Evolutionary conservation across 37 sponge, comb jelly and placozoan genomes (phyloP).

Genomic region (Eunapius fragilis): DNA sequence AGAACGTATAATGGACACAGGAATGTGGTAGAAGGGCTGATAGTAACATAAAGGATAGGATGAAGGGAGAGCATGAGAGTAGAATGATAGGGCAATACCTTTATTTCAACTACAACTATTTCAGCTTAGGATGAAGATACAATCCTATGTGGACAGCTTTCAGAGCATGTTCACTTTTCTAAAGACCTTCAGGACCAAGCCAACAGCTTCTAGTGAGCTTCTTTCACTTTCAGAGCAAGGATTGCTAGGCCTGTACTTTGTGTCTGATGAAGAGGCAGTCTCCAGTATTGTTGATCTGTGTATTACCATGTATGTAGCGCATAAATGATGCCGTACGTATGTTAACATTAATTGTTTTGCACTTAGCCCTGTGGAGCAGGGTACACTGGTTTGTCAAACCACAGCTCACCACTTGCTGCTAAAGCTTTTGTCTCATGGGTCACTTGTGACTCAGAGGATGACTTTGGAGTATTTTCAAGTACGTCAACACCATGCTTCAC

Average conservation of each 20-base stretch:
- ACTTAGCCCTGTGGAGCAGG: background rate
- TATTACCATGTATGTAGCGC: constrained; percentile 16
- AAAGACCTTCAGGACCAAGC: background rate
- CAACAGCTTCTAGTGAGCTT: background rate
- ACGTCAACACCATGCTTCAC: background rate
- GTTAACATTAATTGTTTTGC: background rate
- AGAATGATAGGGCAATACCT: background rate
- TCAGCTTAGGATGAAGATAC: background rate
- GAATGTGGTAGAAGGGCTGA: too few species aligned
- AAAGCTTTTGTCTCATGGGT: background rate
- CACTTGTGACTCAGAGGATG: background rate
- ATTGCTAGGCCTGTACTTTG: constrained; percentile 49
- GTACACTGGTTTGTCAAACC: background rate
- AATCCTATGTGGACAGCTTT: background rate
- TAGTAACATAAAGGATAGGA: too few species aligned
- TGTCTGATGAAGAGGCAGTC: constrained; percentile 24
- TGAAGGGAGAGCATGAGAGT: too few species aligned
- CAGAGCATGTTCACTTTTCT: background rate
- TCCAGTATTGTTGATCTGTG: constrained; percentile 20
- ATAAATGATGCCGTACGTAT: constrained; percentile 1
- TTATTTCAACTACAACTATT: background rate
- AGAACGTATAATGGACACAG: too few species aligned
- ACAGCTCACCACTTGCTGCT: background rate
- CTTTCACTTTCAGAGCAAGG: constrained; percentile 1
- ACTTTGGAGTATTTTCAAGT: background rate